phyloP scores from a whole-genome alignment of 2,113 vertebrate genomes.

The Oreochromis niloticus region DNA sequence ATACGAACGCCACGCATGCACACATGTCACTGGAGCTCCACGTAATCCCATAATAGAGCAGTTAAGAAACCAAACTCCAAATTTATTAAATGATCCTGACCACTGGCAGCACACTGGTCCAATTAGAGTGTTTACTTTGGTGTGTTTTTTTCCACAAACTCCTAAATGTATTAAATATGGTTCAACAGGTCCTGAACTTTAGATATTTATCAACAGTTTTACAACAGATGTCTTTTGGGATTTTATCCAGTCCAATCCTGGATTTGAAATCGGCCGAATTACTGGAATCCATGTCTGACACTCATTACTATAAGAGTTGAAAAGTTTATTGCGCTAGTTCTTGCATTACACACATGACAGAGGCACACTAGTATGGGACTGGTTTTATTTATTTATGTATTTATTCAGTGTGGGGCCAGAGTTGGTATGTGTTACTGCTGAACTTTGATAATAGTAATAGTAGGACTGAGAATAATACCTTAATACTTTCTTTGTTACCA shows the following conservation, averaged over 20 bases:
- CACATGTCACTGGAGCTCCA: background rate
- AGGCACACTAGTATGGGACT: background rate
- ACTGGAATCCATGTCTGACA: background rate
- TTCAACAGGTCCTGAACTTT: background rate
- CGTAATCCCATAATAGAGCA: slow-evolving; percentile 30
- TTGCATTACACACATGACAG: background rate
- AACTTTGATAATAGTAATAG: background rate
- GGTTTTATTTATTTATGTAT: background rate
- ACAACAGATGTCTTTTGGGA: background rate
- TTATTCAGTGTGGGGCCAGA: background rate
- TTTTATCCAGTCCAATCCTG: background rate
- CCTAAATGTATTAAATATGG: background rate
- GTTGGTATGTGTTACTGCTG: background rate
- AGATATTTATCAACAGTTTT: background rate
- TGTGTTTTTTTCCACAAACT: background rate
- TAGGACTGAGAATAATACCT: background rate
- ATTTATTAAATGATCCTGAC: slow-evolving; percentile 32
- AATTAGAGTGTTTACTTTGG: slow-evolving; percentile 27
- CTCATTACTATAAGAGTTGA: background rate
- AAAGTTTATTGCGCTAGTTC: background rate
- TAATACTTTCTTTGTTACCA: background rate
- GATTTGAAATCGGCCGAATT: background rate
- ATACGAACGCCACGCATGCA: background rate
- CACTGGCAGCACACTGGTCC: slow-evolving; percentile 14
- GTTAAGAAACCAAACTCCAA: slow-evolving; percentile 18